Base-by-base conservation (phyloP, 1,140 invertebrate genomes). In the Drosophila asahinai region DNA sequence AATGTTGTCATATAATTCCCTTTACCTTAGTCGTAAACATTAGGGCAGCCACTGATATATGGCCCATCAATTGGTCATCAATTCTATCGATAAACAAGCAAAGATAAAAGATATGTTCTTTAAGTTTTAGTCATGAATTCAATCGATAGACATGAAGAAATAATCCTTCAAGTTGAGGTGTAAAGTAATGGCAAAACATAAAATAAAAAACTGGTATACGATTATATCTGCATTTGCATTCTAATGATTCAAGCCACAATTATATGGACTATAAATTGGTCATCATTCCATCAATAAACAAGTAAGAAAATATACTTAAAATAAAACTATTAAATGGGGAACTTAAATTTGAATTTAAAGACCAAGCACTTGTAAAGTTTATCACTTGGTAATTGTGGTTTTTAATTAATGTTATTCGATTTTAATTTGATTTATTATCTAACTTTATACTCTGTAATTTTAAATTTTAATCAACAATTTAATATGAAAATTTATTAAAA, bases 1-100 rank as follows among this genome's bases (percentile, higher is more conserved):
- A 70, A 70, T 40, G 27, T 19, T 25, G n/a, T 8, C 12, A 65
- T 45, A 45, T 52, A 51, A 43, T 40, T 51, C 17, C 3, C 22
- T 19, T 22, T 22, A 17, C n/a, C 12, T 17, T 4, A 19, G 19
- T 49, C 25, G 60, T 42, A 49, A 64, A 40, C 19, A 68, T 25
- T 1, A 33, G 33, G 40, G 15, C 43, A 33, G 15, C 12, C 25
- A 36, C 9, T 6, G 40, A 54, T 67, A 30, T 40, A 54, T 15
- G 51, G 14, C 8, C 7, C 8, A 40, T 66, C 48, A 25, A 70
- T 38, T 48, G 17, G 4, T 25, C 17, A 33, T 30, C 43, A 2
- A 14, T 8, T 2, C 9, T 15, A 19, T 45, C 12, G 8, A 17
- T 30, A 60, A 60, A 17, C 11, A 59, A 12, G n/a, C 27, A 17